Base-by-base conservation (phyloP, 2,797 vertebrate species). In the Cirrhinus molitorella region DNA sequence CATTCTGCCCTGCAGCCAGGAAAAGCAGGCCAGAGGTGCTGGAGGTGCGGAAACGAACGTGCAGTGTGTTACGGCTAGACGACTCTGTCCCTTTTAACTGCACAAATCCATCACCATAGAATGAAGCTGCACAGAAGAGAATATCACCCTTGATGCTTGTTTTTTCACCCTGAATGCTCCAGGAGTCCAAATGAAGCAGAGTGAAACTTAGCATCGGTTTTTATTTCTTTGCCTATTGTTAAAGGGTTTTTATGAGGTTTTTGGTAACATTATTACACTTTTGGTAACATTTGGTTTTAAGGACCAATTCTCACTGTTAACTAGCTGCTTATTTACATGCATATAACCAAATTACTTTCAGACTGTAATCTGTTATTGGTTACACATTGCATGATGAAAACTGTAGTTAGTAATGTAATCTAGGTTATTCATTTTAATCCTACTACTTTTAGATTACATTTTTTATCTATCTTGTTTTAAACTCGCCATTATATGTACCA, bases 81-180 rank as follows among this genome's bases (percentile, higher is more conserved):
- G 91, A 88, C 88, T 97, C 95, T 31, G 84, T 73, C 80, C 93
- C 90, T 79, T 93, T 97, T 86, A 98, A 90, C 85, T 95, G 94
- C 80, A 97, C 94, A 85, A 96, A 98, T 90, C 97, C 96, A 86
- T 97, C 93, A 8, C 98, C 97, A 88, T 96, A 98, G 93, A 99
- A 97, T 51, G 96, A 98, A 87, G 94, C 97, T 98, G 89, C 45
- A 79, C 10, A 78, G 10, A 71, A 63, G 34, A 67, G 21, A 86
- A 67, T n/a, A 65, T 85, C 8, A 74, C 3, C 17, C 31, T 49
- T 68, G 31, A 74, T 53, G 4, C 4, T 72, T 25, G 34, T 28
- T 70, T 65, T 4, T 16, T 49, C 61, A 19, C 89, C 85, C 85
- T 76, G 75, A 88, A 88, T 67, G 21, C 83, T 72, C 53, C 16